These are phyloP conservation scores for Gobiocypris rarus DNA, from an alignment of 2,113 vertebrate species.

Conservation along the genomic window DNA sequence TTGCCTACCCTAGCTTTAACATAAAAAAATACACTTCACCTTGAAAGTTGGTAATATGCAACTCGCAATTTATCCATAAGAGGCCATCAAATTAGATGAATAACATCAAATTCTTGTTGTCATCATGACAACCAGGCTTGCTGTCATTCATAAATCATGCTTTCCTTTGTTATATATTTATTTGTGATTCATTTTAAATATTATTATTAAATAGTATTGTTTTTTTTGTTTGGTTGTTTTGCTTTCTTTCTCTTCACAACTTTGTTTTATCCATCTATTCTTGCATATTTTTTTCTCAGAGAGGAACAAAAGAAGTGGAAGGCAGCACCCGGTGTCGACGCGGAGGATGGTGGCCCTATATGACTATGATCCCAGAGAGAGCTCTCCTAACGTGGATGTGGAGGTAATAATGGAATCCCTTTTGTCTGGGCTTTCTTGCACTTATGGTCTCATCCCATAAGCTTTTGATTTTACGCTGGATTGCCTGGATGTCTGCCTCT, in stretches of 20 bases:
- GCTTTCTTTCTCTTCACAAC: neutral
- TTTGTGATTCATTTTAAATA: neutral
- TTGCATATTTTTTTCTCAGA: slow-evolving; percentile 72
- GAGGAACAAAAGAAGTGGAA: slow-evolving; percentile 81
- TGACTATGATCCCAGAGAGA: slow-evolving; percentile 93
- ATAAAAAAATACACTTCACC: too few species aligned
- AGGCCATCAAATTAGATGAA: neutral
- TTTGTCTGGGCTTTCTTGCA: slow-evolving; percentile 8
- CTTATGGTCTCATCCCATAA: slow-evolving; percentile 27
- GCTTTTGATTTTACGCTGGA: slow-evolving; percentile 22
- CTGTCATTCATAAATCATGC: slow-evolving; percentile 1
- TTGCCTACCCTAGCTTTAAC: too few species aligned
- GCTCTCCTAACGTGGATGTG: slow-evolving; percentile 95
- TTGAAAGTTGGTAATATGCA: neutral
- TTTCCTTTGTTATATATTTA: neutral
- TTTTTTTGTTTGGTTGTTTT: neutral
- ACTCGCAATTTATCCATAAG: neutral
- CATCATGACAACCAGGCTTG: neutral
- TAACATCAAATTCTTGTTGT: neutral
- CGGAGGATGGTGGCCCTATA: slow-evolving; percentile 95
- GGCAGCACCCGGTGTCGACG: slow-evolving; percentile 76
- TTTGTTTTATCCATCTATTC: slow-evolving; percentile 17
- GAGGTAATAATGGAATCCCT: slow-evolving; percentile 79
- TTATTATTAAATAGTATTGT: neutral
- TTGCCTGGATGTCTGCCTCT: slow-evolving; percentile 25